Evolutionary conservation across 2,888 invertebrate genomes (phyloP).

Genomic region (Parelbella ahira): DNA sequence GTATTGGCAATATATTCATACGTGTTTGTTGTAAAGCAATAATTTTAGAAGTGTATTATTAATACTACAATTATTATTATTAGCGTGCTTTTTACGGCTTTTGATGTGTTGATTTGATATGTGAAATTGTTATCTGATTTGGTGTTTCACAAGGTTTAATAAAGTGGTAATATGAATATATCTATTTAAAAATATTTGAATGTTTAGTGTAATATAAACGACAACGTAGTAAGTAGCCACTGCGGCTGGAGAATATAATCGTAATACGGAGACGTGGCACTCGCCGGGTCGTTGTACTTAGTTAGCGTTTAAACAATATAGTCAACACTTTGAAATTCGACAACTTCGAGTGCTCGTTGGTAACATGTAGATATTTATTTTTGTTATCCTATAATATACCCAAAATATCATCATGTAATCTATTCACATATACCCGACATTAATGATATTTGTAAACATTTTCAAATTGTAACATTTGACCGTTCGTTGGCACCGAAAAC

Average conservation of each 20-base stretch:
- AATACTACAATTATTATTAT: too few species aligned
- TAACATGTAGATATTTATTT: constrained; percentile 80
- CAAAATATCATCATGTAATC: too few species aligned
- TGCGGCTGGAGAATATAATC: constrained; percentile 26
- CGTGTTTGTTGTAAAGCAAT: constrained; percentile 46
- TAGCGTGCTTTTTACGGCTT: constrained; percentile 51
- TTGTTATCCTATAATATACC: constrained; percentile 77
- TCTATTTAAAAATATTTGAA: constrained; percentile 42
- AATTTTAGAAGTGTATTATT: constrained; percentile 39
- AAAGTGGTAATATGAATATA: constrained; percentile 37
- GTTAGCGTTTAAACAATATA: constrained; percentile 68
- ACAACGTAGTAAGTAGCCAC: constrained; percentile 37
- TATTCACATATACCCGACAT: too few species aligned
- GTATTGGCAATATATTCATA: constrained; percentile 42
- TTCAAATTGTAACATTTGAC: constrained; percentile 34
- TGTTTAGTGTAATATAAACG: constrained; percentile 37
- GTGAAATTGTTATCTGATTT: constrained; percentile 54
- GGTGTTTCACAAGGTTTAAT: constrained; percentile 43
- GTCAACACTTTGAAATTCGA: constrained; percentile 66
- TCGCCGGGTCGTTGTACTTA: constrained; percentile 69
- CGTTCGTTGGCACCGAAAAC: constrained; percentile 2
- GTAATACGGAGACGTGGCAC: too few species aligned
- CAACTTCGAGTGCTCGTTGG: constrained; percentile 71
- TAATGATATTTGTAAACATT: too few species aligned
- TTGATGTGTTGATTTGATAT: constrained; percentile 55